Evolutionary conservation across 2,113 vertebrate genomes (phyloP).

Genomic region (Albula goreensis): DNA sequence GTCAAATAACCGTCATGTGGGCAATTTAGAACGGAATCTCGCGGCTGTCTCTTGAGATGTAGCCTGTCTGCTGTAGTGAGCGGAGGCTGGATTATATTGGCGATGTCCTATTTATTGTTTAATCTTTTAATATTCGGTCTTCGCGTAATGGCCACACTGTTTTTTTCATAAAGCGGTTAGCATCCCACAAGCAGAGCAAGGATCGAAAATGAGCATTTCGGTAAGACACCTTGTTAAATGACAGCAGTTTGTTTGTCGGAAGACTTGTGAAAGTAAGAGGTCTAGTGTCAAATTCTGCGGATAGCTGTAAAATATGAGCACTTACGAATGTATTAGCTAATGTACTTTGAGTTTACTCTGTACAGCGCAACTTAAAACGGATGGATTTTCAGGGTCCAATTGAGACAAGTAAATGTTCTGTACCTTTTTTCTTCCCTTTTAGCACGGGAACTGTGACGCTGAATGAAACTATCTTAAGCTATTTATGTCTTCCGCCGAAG

Average conservation of each 20-base stretch:
- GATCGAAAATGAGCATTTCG: background rate
- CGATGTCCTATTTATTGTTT: conserved; percentile 7
- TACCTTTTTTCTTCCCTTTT: background rate
- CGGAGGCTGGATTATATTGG: conserved; percentile 11
- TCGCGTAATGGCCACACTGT: conserved; percentile 4
- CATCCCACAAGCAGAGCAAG: background rate
- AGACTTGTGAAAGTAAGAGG: background rate
- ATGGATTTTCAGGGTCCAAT: background rate
- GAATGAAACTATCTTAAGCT: background rate
- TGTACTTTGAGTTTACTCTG: background rate
- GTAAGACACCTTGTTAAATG: background rate
- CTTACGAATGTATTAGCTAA: too few species aligned
- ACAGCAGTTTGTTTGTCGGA: background rate
- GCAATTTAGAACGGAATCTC: conserved; percentile 20
- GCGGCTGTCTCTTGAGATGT: conserved; percentile 1
- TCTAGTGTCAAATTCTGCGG: background rate
- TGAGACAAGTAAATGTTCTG: background rate
- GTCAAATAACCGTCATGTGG: background rate
- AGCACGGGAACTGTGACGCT: background rate
- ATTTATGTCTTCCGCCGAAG: background rate
- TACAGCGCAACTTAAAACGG: too few species aligned
- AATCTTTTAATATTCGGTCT: background rate
- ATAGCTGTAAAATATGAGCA: background rate
- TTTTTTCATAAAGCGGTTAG: background rate
- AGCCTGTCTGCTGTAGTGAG: background rate